A percentile compares a stretch with the other conserved stretches of the same genome.
phyloP scores from a whole-genome alignment of 2,888 invertebrate species.

The Leptura quadrifasciata region DNA sequence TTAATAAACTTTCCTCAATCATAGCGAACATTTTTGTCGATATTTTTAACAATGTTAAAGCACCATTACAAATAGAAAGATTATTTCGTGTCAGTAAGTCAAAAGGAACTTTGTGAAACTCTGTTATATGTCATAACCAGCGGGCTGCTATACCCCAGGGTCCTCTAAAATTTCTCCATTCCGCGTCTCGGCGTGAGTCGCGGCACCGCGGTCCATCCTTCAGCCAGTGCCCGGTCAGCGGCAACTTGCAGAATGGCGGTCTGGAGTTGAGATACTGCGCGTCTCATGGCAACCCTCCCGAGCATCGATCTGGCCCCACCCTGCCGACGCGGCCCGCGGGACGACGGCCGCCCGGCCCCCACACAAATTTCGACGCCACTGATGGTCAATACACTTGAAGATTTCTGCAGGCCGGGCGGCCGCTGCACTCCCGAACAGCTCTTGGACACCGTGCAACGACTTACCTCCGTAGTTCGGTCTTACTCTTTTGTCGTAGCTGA shows the following conservation, averaged over 20 bases:
- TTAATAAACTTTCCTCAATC: no score
- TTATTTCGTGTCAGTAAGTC: not conserved
- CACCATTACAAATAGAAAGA: conserved; percentile 16
- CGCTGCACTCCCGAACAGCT: conserved; percentile 47
- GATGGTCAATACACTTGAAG: conserved; percentile 20
- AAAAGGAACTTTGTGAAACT: not conserved
- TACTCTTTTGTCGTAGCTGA: conserved; percentile 99
- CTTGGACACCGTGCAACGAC: conserved; percentile 66
- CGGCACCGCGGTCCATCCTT: conserved; percentile 35
- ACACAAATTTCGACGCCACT: conserved; percentile 47
- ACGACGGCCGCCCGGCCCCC: conserved; percentile 55
- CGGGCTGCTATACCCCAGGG: conserved; percentile 37
- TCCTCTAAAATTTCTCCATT: conserved; percentile 2
- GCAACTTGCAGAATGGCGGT: conserved; percentile 72
- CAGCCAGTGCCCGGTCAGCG: conserved; percentile 70
- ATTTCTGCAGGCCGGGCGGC: conserved; percentile 43
- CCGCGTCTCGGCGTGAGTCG: conserved; percentile 18
- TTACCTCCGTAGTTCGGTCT: conserved; percentile 99
- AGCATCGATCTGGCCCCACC: conserved; percentile 73
- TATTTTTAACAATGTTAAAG: conserved; percentile 10
- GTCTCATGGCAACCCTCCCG: conserved; percentile 71
- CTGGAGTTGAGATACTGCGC: conserved; percentile 70
- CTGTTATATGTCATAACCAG: not conserved
- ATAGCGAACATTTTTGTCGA: no score
- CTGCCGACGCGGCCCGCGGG: conserved; percentile 69